Conservation (phyloP, 2,888 invertebrate species). For the Dioctria rufipes region DNA sequence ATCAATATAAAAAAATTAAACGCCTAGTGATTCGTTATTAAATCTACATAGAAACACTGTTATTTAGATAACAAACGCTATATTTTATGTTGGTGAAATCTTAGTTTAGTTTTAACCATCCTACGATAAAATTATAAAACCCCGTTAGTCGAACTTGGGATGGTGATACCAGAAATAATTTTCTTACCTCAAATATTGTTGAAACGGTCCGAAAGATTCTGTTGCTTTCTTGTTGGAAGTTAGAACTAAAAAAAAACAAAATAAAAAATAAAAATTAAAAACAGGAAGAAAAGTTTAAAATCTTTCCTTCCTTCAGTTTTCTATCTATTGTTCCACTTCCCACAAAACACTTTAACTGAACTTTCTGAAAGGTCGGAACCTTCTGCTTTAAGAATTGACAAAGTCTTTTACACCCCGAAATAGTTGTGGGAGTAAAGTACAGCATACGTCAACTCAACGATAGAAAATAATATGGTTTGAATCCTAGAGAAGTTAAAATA, state of each 20-base stretch:
- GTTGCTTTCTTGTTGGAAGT: conserved; percentile 13
- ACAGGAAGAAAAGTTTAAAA: neutral
- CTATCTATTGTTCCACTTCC: conserved; percentile 13
- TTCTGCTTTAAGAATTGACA: conserved; percentile 15
- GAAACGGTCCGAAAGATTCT: neutral
- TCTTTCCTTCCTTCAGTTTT: conserved; percentile 18
- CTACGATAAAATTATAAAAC: no score
- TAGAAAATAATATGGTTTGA: conserved; percentile 8
- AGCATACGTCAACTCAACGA: conserved; percentile 28
- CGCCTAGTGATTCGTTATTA: neutral
- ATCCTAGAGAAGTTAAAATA: neutral
- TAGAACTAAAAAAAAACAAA: conserved; percentile 24
- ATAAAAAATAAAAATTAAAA: conserved; percentile 26
- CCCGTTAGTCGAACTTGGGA: no score
- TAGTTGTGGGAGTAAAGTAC: neutral
- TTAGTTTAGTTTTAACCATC: no score
- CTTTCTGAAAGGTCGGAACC: conserved; percentile 27
- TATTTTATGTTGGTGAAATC: no score
- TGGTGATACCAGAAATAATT: no score
- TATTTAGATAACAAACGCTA: no score
- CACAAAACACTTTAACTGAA: conserved; percentile 42
- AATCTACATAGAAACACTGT: neutral
- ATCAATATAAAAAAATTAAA: conserved; percentile 32
- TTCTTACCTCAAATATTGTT: conserved; percentile 40
- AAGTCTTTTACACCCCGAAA: conserved; percentile 20